Conservation (phyloP, 1,140 invertebrate species). For the Thaumetopoea pityocampa region DNA sequence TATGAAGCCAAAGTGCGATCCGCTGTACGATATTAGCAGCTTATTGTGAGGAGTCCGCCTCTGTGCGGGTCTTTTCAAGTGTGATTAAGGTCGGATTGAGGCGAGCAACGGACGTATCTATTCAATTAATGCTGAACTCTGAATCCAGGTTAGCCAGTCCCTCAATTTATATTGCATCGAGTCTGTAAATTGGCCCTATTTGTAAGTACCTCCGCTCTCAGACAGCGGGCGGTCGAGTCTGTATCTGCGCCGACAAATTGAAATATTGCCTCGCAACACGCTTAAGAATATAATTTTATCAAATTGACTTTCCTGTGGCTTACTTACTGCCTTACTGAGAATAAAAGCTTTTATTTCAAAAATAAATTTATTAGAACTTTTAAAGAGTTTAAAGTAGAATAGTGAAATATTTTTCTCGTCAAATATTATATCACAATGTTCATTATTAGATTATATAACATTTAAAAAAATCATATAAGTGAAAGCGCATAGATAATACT, state of each 20-base stretch:
- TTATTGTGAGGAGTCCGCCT: conserved; percentile 39
- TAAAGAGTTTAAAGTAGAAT: too few relatives aligned
- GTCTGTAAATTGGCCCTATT: conserved; percentile 50
- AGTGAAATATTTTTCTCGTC: too few relatives aligned
- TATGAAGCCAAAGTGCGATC: conserved; percentile 52
- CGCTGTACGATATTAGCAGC: conserved; percentile 49
- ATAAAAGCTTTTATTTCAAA: too few relatives aligned
- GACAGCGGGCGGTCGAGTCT: conserved; percentile 30
- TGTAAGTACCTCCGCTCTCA: conserved; percentile 35
- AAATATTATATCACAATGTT: too few relatives aligned
- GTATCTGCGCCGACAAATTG: conserved; percentile 35
- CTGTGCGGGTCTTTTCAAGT: conserved; percentile 58
- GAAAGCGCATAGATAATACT: too few relatives aligned
- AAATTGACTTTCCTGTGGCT: too few relatives aligned
- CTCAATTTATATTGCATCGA: conserved; percentile 59
- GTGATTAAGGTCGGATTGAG: conserved; percentile 63
- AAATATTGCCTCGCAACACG: conserved; percentile 37
- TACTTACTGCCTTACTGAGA: too few relatives aligned
- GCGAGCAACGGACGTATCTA: conserved; percentile 62
- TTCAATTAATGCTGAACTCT: conserved; percentile 66
- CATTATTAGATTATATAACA: too few relatives aligned
- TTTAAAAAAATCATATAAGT: too few relatives aligned
- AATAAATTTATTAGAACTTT: too few relatives aligned
- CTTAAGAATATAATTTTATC: conserved; percentile 14
- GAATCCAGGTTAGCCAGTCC: conserved; percentile 45